A percentile compares a stretch with the other conserved stretches of the same genome.
These are phyloP conservation scores for Dasyurus viverrinus DNA, from an alignment of 2,113 vertebrate genomes.

Conservation along the genomic window DNA sequence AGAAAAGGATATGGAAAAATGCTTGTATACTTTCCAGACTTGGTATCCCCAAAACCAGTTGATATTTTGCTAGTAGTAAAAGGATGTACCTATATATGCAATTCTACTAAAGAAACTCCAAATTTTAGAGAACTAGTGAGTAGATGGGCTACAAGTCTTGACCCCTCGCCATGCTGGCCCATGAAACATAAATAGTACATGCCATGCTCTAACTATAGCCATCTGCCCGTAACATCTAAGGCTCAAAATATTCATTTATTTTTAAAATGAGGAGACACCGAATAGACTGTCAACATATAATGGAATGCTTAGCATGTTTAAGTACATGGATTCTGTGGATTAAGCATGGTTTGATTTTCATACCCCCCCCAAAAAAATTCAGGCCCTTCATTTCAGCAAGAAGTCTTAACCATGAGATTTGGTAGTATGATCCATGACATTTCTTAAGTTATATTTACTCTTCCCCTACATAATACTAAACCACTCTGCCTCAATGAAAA, in stretches of 20 bases:
- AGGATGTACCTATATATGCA: slow-evolving; percentile 8
- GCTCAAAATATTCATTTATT: slow-evolving; percentile 60
- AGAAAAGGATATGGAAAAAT: slow-evolving; percentile 45
- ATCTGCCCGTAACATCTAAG: slow-evolving; percentile 63
- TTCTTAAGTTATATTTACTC: slow-evolving; percentile 68
- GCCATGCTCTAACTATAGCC: slow-evolving; percentile 63
- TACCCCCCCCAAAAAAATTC: slow-evolving; percentile 25
- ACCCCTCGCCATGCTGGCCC: neutral
- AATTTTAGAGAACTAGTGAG: slow-evolving; percentile 35
- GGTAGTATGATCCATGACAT: slow-evolving; percentile 56
- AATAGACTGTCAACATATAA: slow-evolving; percentile 71
- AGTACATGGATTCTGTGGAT: slow-evolving; percentile 74
- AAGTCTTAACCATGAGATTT: slow-evolving; percentile 60
- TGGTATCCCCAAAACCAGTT: slow-evolving; percentile 11
- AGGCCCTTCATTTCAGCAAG: slow-evolving; percentile 21
- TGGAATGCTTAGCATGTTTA: slow-evolving; percentile 78
- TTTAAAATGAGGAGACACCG: slow-evolving; percentile 72
- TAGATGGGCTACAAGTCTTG: slow-evolving; percentile 6
- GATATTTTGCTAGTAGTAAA: slow-evolving; percentile 22
- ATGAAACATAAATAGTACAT: slow-evolving; percentile 49
- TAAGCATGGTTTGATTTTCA: slow-evolving; percentile 75
- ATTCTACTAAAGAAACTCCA: neutral
- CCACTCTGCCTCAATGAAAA: slow-evolving; percentile 51
- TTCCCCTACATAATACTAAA: slow-evolving; percentile 48
- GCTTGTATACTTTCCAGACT: slow-evolving; percentile 8